Evolutionary conservation across 2,888 invertebrate genomes (phyloP).

Genomic region (Lepidonotus clava): DNA sequence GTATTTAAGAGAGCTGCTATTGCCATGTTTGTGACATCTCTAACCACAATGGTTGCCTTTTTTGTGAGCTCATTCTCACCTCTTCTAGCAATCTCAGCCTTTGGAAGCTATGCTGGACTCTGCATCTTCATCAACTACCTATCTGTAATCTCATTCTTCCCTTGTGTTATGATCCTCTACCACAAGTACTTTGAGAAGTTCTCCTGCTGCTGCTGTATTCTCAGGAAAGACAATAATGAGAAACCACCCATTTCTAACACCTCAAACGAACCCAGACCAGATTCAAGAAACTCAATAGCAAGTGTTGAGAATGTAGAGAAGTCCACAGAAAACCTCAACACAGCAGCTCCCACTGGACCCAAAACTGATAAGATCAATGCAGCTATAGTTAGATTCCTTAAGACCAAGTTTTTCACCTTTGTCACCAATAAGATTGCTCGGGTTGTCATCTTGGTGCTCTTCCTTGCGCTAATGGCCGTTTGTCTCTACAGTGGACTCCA

Average conservation of each 20-base stretch:
- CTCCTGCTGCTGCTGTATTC: slow-evolving; percentile 12
- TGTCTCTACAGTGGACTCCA: not conserved
- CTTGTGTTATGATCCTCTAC: slow-evolving; percentile 59
- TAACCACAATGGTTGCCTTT: slow-evolving; percentile 65
- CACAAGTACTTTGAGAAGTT: slow-evolving; percentile 53
- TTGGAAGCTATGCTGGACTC: slow-evolving; percentile 72
- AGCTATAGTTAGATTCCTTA: not conserved
- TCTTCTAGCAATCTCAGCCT: slow-evolving; percentile 71
- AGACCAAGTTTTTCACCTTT: not conserved
- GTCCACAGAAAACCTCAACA: not conserved
- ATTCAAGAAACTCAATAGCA: not conserved
- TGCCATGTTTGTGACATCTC: slow-evolving; percentile 62
- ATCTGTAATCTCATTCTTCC: slow-evolving; percentile 61
- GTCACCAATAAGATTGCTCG: slow-evolving; percentile 1
- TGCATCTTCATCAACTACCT: slow-evolving; percentile 65
- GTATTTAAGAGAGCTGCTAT: slow-evolving; percentile 57
- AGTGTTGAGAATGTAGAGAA: not conserved
- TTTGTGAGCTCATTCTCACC: slow-evolving; percentile 70
- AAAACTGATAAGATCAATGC: slow-evolving; percentile 19
- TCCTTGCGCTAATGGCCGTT: not conserved
- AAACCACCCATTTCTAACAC: not conserved
- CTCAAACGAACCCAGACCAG: not conserved
- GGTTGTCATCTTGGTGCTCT: not conserved
- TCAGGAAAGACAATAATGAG: not conserved
- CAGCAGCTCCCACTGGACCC: not conserved